These are phyloP conservation scores for Pagetopsis macropterus DNA, from an alignment of 2,797 vertebrate genomes.

Conservation along the genomic window DNA sequence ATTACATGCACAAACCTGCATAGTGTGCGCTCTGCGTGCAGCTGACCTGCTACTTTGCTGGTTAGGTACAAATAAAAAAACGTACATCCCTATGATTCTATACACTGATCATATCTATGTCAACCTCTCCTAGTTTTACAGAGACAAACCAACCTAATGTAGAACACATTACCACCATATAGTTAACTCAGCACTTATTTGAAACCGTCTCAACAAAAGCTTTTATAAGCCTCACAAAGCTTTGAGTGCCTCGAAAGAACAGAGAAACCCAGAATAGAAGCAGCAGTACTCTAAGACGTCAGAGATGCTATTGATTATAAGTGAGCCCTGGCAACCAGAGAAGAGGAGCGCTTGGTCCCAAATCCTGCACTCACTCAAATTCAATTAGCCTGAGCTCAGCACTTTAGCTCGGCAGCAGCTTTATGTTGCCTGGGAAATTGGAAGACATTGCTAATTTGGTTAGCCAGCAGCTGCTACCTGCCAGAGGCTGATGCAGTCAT, in stretches of 20 bases:
- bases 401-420: conserved; percentile 57
- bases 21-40: no score
- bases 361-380: conserved; percentile 53
- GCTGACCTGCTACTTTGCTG: no score
- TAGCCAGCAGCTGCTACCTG: conserved; percentile 49
- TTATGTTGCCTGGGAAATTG: conserved; percentile 57
- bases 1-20: no score
- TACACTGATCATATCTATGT: background rate
- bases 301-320: conserved; percentile 65
- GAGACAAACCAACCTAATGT: background rate
- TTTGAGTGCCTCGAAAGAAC: conserved; percentile 17
- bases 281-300: conserved; percentile 40
- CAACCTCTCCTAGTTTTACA: background rate
- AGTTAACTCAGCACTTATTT: background rate
- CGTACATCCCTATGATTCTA: no score
- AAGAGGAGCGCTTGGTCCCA: conserved; percentile 49
- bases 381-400: conserved; percentile 69
- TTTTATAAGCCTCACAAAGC: background rate
- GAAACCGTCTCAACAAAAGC: conserved; percentile 1
- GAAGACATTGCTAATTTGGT: conserved; percentile 59
- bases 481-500: conserved; percentile 32
- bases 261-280: conserved; percentile 56
- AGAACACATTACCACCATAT: background rate
- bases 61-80: no score
- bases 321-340: conserved; percentile 41